Evolutionary conservation across 2,888 invertebrate genomes (phyloP), one percentile per base, ranked within the genome.

Genomic region (Heliconius cydno): DNA sequence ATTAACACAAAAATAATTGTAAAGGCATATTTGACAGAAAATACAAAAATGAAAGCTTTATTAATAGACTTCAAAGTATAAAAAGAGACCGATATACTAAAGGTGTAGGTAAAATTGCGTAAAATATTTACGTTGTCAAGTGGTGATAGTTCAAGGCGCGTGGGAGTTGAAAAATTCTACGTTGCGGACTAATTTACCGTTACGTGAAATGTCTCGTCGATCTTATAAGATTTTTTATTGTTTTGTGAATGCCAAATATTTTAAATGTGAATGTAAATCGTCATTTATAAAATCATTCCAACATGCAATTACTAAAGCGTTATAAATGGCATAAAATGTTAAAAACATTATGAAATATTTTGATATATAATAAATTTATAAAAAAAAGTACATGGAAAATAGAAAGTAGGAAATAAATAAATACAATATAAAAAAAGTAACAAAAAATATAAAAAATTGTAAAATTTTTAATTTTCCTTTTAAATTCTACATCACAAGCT

Each of bases 151-250:
- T 78, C 77, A 79, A 66, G 65, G 34, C 30, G 73, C 67, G 74
- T 79, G 78, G 82, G 82, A 76, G 77, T 76, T 41, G 68, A 80
- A 68, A 63, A 78, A 75, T 79, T 79, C 70, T 46, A 41, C 41
- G 28, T 66, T 41, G 28, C 13, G 19, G 7, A 46, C 65, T 41
- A 75, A 75, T 66, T 66, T 41, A n/a, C 75, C 65, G 75, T 75
- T 66, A 28, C 75, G 41, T 22, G 38, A 65, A 12, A 60, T 57
- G 15, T 73, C 73, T 60, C 25, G 30, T 13, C 25, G 73, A 60
- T 73, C 34, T 73, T 60, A 38, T 60, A 60, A 25, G 34, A 38
- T 34, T 60, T 34, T 72, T 73, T 73, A 73, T 60, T 60, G 34
- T 34, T 34, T 73, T 60, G 34, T 25, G 34, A n/a, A 60, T 73